Base-by-base conservation (phyloP, 2,888 invertebrate species). In the Geophilus truncorum region DNA sequence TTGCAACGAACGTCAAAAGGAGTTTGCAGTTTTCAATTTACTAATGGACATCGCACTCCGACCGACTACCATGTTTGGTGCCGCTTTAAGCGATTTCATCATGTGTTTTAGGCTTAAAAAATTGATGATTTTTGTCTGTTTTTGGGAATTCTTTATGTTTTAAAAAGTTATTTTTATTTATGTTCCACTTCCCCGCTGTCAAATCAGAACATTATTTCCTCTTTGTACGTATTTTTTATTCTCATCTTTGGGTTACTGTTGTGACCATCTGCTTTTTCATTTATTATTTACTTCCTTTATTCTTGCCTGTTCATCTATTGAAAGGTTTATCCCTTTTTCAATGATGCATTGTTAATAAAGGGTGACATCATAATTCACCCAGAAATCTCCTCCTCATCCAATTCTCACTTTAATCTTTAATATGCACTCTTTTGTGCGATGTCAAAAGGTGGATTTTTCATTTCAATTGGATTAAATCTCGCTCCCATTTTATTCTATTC, bases 391-490 rank as follows among this genome's bases (percentile, higher is more conserved):
- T 23, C 57, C 57, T 23, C 57, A 21, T 62, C 23, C 57, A 62
- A 62, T n/a, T n/a, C 57, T 7, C 23, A 21, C 21, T 62, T 62
- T 62, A 62, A 62, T 62, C 57, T 62, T 23, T 62, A 62, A 62
- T 62, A 62, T 62, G 57, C 21, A 62, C 21, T 62, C 57, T 62
- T 62, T 62, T 62, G 57, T 62, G 57, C 23, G 57, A 62, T 23
- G 57, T 18, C 23, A 62, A 62, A 62, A 62, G 57, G 57, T 62
- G 57, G 57, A 62, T 62, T 62, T 62, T 62, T 62, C 10, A 62
- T 62, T 62, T 62, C 57, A 62, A 62, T 62, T 62, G 57, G 57
- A 62, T 62, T 62, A n/a, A 62, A 62, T 62, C n/a, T n/a, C n/a
- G n/a, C n/a, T n/a, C n/a, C n/a, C n/a, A n/a, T n/a, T n/a, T n/a